Evolutionary conservation across 2,797 vertebrate genomes (phyloP), one percentile per base, ranked within the genome.

Genomic region (Lophotriccus pileatus): DNA sequence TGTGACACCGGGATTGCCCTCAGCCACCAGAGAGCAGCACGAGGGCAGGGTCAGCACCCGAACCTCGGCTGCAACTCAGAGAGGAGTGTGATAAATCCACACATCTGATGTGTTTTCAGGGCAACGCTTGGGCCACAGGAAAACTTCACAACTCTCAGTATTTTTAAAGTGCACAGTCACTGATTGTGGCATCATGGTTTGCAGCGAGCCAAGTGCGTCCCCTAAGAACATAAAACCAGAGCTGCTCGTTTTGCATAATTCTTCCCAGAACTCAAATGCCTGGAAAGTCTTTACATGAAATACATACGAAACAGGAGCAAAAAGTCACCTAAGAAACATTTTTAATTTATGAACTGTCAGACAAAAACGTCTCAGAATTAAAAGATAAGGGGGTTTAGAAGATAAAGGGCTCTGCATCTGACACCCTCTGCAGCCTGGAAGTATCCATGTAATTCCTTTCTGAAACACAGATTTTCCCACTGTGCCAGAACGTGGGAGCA

Each of bases 341-440:
- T 95, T 88, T 93, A 94, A 96, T 94, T 97, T 94, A 96, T 96
- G 93, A 96, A 91, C 94, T 95, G 96, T 93, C 95, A 95, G 85
- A 95, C 91, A 95, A 93, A 96, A 94, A 93, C 3, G 81, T 83
- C 95, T 95, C 78, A 80, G 93, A 97, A 96, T 91, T 95, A 96
- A 95, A 94, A 96, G 93, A 96, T 94, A 94, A 93, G 86, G 68
- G 50, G 78, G 63, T 82, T 95, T 95, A 97, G 86, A 93, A 94
- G 93, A 96, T 95, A 94, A 90, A 81, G 92, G 84, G 60, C 63
- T 93, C 73, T 91, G 60, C 41, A 91, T 90, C 58, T 94, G 86
- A 96, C 90, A 95, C 89, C 59, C 41, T 95, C 87, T 28, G 23
- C 55, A 87, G 90, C 84, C 84, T 90, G 58, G 68, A 84, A 94